Conservation (phyloP, 2,888 invertebrate species). For the Plutella xylostella region DNA sequence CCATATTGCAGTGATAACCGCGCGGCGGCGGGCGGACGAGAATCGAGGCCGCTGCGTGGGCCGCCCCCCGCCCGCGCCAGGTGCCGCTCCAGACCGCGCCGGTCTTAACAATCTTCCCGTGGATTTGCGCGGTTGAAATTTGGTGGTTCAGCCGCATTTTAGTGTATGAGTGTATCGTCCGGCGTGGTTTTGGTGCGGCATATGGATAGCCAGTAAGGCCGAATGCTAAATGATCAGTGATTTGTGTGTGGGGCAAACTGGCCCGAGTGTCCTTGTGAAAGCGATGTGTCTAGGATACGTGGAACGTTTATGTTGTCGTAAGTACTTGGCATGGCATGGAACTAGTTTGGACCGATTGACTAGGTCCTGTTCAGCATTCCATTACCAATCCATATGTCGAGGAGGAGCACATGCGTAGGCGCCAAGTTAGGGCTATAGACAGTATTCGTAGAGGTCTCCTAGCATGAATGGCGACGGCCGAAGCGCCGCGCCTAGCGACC, state of each 20-base stretch:
- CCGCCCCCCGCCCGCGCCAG: slow-evolving; percentile 68
- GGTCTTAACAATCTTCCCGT: slow-evolving; percentile 65
- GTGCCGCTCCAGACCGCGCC: slow-evolving; percentile 72
- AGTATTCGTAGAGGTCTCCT: slow-evolving; percentile 14
- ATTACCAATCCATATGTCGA: too few relatives aligned
- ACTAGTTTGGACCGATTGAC: slow-evolving; percentile 12
- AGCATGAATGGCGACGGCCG: slow-evolving; percentile 48
- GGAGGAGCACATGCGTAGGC: too few relatives aligned
- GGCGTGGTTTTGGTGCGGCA: slow-evolving; percentile 57
- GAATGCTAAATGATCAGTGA: slow-evolving; percentile 37
- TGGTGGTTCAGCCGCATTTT: slow-evolving; percentile 58
- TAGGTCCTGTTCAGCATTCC: neutral
- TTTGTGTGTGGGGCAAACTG: slow-evolving; percentile 56
- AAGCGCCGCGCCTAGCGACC: slow-evolving; percentile 30
- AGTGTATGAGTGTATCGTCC: slow-evolving; percentile 57
- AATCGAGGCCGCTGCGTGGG: slow-evolving; percentile 71
- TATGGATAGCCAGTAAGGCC: slow-evolving; percentile 28
- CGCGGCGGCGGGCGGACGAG: slow-evolving; percentile 67
- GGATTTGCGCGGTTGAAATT: slow-evolving; percentile 70
- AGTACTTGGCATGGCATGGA: slow-evolving; percentile 36
- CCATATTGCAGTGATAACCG: slow-evolving; percentile 71
- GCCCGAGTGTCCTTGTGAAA: slow-evolving; percentile 62
- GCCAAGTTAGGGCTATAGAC: too few relatives aligned
- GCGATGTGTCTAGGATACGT: slow-evolving; percentile 60
- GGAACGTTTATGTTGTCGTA: slow-evolving; percentile 63